Conservation (phyloP, 2,888 invertebrate species). For the Drosophila mimica region DNA sequence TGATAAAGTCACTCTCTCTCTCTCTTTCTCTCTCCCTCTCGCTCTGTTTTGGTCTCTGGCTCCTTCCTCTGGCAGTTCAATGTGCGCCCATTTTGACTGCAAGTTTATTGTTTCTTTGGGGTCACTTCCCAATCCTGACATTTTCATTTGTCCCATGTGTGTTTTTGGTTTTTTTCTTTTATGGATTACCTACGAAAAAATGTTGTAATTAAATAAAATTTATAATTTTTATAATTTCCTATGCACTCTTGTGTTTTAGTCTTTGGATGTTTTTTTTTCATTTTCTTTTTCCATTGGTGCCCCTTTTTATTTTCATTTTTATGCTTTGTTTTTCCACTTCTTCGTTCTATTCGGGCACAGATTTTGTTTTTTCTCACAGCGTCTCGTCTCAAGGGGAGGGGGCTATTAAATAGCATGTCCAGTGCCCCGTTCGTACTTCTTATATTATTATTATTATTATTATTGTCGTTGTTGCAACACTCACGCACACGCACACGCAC, state of each 20-base stretch:
- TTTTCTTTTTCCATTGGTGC: constrained; percentile 4
- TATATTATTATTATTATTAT: constrained; percentile 6
- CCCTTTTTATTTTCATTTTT: constrained; percentile 23
- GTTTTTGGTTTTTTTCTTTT: background rate
- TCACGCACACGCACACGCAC: constrained; percentile 16
- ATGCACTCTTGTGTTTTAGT: constrained; percentile 33
- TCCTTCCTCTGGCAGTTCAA: constrained; percentile 56
- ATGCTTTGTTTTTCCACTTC: constrained; percentile 31
- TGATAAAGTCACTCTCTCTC: constrained; percentile 4
- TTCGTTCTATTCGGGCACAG: constrained; percentile 17
- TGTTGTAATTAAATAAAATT: constrained; percentile 76
- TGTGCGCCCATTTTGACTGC: constrained; percentile 51
- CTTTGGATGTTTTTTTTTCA: background rate
- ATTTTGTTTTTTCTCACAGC: constrained; percentile 53
- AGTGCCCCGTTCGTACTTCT: constrained; percentile 49
- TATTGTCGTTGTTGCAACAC: constrained; percentile 49
- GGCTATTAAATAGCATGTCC: constrained; percentile 61
- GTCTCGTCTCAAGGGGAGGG: constrained; percentile 48
- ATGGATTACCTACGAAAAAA: constrained; percentile 31
- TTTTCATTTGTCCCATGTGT: constrained; percentile 61
- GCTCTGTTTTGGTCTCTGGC: background rate
- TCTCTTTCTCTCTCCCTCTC: background rate
- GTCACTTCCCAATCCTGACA: constrained; percentile 64
- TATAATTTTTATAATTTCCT: constrained; percentile 77
- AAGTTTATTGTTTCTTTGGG: constrained; percentile 45